phyloP scores from a whole-genome alignment of 2,113 vertebrate species.

The Oryzias curvinotus region DNA sequence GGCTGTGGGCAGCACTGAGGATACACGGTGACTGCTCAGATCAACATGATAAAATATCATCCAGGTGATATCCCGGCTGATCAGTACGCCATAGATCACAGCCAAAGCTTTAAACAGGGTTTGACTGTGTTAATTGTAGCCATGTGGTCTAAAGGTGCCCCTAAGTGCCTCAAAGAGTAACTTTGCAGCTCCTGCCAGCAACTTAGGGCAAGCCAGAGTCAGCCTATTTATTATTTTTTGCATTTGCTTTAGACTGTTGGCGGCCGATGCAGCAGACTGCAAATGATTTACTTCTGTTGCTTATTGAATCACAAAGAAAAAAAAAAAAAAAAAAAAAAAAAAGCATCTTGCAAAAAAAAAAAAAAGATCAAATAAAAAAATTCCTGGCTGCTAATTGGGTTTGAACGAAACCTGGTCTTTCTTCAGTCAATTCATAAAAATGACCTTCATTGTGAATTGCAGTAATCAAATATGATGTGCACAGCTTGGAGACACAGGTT shows the following conservation, averaged over 20 bases:
- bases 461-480: constrained; percentile 66
- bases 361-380: no score
- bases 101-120: constrained; percentile 24
- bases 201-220: constrained; percentile 55
- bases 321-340: no score
- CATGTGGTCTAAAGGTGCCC: constrained; percentile 46
- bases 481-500: constrained; percentile 44
- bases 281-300: constrained; percentile 72
- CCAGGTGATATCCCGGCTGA: constrained; percentile 43
- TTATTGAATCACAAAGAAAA: constrained; percentile 63
- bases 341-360: neutral
- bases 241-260: constrained; percentile 69
- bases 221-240: constrained; percentile 69
- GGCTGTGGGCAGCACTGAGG: constrained; percentile 23
- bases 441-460: constrained; percentile 68
- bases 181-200: constrained; percentile 58
- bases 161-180: constrained; percentile 44
- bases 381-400: constrained; percentile 70
- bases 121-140: constrained; percentile 44
- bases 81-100: constrained; percentile 45
- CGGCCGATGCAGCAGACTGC: constrained; percentile 62
- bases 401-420: constrained; percentile 61
- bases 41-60: constrained; percentile 43
- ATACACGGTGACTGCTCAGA: constrained; percentile 42
- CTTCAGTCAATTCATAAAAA: constrained; percentile 68